phyloP scores from a whole-genome alignment of 2,888 invertebrate species.

The Rhagonycha lutea region DNA sequence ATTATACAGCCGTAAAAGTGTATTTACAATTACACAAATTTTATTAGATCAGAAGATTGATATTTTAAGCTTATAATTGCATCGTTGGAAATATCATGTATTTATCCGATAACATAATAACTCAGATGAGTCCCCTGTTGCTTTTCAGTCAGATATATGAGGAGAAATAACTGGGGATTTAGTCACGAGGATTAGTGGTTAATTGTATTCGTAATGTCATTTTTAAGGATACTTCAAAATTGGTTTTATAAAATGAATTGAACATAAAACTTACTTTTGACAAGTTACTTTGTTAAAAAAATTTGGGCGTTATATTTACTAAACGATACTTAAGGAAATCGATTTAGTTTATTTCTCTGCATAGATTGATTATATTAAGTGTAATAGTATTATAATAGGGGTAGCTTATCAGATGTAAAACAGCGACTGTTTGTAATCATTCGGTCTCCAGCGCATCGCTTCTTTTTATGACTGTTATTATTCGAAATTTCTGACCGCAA shows the following conservation, averaged over 20 bases:
- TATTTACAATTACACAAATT: conserved; percentile 13
- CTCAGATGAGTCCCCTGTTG: conserved; percentile 49
- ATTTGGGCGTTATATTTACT: neutral
- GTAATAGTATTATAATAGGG: conserved; percentile 12
- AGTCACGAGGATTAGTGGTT: conserved; percentile 49
- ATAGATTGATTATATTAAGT: conserved; percentile 2
- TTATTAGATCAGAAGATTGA: conserved; percentile 18
- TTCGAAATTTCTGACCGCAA: conserved; percentile 28
- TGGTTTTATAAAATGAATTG: neutral
- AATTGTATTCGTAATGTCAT: conserved; percentile 47
- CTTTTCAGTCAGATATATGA: conserved; percentile 50
- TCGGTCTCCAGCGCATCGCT: conserved; percentile 24
- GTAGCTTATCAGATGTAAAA: conserved; percentile 25
- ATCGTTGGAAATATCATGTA: conserved; percentile 33
- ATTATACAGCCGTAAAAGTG: conserved; percentile 1
- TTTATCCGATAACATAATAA: conserved; percentile 51
- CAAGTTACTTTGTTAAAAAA: neutral
- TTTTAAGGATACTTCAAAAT: conserved; percentile 39
- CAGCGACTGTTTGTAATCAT: conserved; percentile 21
- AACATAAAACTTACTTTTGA: neutral
- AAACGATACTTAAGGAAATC: neutral
- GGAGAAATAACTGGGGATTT: conserved; percentile 50
- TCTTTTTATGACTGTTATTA: conserved; percentile 29
- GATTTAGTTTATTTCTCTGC: neutral
- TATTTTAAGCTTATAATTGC: conserved; percentile 20